Evolutionary conservation across 2,113 vertebrate species (phyloP), one percentile per base, ranked within the genome.

Genomic region (Platichthys stellatus): DNA sequence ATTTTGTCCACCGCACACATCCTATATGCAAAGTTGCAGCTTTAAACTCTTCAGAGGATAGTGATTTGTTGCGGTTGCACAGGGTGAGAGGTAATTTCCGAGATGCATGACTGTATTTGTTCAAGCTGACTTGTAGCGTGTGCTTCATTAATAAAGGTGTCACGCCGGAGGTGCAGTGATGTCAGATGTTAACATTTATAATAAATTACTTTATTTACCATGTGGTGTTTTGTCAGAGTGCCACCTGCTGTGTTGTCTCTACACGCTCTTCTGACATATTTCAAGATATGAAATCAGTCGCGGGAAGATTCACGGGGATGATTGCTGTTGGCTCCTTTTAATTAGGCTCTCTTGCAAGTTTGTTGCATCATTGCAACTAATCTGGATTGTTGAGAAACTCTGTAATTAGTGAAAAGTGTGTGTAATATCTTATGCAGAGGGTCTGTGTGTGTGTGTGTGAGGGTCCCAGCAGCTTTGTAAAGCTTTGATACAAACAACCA

Each of bases 311-410:
- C 62, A 73, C 57, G 49, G 61, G 64, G 61, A 85, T 76, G 60
- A 73, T 84, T 79, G 80, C 86, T 83, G 45, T 84, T 80, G 79
- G 77, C 72, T 56, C 80, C 68, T 63, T 86, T 88, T 90, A 91
- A 91, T 92, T 87, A 87, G 85, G 43, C 40, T 75, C 69, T 89
- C 81, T 91, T 92, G 87, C 91, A 83, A 81, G 62, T 89, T 82
- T 67, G 63, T 90, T 92, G 85, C 82, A 84, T 90, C 87, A 92
- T 79, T 84, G 82, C 68, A 63, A 72, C 79, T 82, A 69, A 84
- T 88, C 83, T 74, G 73, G 75, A 87, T 90, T 88, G 86, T 89
- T 82, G 65, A 90, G 74, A 90, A 90, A 86, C 76, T 75, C 81
- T 83, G 69, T 86, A 92, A 92, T 92, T 90, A 89, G 87, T 59